These are phyloP conservation scores for Diplazon laetatorius DNA, from an alignment of 2,888 invertebrate species.

Conservation along the genomic window DNA sequence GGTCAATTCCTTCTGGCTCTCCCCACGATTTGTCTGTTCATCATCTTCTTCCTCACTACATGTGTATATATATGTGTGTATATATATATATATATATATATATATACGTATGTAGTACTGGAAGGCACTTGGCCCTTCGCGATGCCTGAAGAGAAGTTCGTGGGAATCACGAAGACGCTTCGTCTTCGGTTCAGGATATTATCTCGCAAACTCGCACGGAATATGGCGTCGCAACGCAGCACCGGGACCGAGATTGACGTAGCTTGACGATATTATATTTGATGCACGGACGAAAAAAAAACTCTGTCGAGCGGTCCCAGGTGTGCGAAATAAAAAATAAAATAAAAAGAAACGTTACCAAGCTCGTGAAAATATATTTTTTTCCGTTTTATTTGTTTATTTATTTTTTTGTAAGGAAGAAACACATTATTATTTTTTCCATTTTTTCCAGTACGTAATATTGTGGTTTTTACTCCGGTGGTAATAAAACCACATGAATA, in stretches of 20 bases:
- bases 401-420: too few relatives aligned
- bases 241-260: conserved; percentile 30
- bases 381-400: too few relatives aligned
- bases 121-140: conserved; percentile 17
- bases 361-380: too few relatives aligned
- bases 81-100: conserved; percentile 20
- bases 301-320: not conserved
- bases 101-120: too few relatives aligned
- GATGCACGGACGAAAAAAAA: not conserved
- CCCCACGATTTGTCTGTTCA: conserved; percentile 47
- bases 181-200: conserved; percentile 30
- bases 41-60: conserved; percentile 22
- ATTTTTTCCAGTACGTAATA: too few relatives aligned
- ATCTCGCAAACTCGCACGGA: not conserved
- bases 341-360: not conserved
- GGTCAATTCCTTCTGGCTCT: conserved; percentile 36
- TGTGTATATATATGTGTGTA: conserved; percentile 16
- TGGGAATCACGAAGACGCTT: conserved; percentile 45
- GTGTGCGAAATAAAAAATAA: not conserved
- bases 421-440: too few relatives aligned
- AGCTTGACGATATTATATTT: conserved; percentile 26
- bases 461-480: too few relatives aligned
- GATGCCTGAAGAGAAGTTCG: conserved; percentile 44
- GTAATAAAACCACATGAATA: too few relatives aligned
- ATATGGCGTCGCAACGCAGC: not conserved